phyloP scores from a whole-genome alignment of 1,140 invertebrate genomes.

The Dinoponera quadriceps region DNA sequence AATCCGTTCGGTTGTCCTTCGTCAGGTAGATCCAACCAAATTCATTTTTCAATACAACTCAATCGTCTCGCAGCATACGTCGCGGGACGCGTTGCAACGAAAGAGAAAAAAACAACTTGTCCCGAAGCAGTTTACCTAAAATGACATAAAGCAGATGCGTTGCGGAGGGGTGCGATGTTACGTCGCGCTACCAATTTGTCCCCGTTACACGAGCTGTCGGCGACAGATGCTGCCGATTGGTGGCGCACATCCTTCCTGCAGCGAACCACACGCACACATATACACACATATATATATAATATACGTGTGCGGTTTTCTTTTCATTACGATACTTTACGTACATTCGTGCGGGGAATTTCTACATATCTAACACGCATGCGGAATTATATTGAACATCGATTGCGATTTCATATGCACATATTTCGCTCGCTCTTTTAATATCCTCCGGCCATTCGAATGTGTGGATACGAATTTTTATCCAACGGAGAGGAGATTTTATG shows the following conservation, averaged over 20 bases:
- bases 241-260: conserved; percentile 41
- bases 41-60: not conserved
- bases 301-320: conserved; percentile 33
- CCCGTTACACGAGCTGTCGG: conserved; percentile 48
- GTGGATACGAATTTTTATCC: conserved; percentile 62
- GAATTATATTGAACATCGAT: conserved; percentile 57
- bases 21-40: no score
- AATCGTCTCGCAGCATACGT: not conserved
- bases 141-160: conserved; percentile 17
- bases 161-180: conserved; percentile 47
- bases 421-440: conserved; percentile 46
- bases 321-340: conserved; percentile 60
- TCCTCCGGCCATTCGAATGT: conserved; percentile 31
- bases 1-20: no score
- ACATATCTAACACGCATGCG: conserved; percentile 39
- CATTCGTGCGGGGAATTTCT: conserved; percentile 37
- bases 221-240: conserved; percentile 63
- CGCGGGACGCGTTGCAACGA: not conserved
- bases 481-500: not conserved
- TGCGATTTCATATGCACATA: conserved; percentile 57
- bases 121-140: conserved; percentile 22
- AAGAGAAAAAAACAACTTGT: conserved; percentile 7
- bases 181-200: conserved; percentile 55
- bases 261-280: not conserved
- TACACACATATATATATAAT: not conserved